A percentile compares a stretch with the other conserved stretches of the same genome.
phyloP scores from a whole-genome alignment of 2,797 vertebrate genomes.

The Thripadectes ignobilis region DNA sequence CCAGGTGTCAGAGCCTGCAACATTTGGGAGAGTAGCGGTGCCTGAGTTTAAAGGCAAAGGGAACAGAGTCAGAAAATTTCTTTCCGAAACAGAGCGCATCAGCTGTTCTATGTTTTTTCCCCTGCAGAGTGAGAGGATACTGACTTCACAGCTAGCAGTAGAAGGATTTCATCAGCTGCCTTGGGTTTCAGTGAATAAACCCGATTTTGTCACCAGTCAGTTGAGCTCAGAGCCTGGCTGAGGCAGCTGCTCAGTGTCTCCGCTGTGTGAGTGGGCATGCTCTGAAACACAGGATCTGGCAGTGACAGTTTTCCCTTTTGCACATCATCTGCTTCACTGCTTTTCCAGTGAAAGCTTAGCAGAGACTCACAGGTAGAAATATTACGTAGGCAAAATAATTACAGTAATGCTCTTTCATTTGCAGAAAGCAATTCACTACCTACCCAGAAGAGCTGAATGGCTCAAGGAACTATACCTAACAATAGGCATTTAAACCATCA shows the following conservation, averaged over 20 bases:
- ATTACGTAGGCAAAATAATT: neutral
- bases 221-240: neutral
- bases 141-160: neutral
- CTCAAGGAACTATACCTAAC: neutral
- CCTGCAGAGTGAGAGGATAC: neutral
- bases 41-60: neutral
- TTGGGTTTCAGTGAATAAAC: neutral
- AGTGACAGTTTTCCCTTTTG: neutral
- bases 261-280: neutral
- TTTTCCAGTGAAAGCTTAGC: neutral
- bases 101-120: neutral
- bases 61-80: neutral
- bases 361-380: neutral
- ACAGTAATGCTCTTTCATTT: neutral
- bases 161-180: neutral
- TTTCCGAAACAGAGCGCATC: neutral
- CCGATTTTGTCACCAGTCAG: neutral
- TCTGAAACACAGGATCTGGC: neutral
- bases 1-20: neutral
- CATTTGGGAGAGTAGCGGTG: neutral
- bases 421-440: conserved; percentile 1
- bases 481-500: neutral
- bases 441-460: neutral
- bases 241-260: neutral
- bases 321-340: neutral